Evolutionary conservation across 2,888 invertebrate genomes (phyloP).

Genomic region (Zaprionus bogoriensis): DNA sequence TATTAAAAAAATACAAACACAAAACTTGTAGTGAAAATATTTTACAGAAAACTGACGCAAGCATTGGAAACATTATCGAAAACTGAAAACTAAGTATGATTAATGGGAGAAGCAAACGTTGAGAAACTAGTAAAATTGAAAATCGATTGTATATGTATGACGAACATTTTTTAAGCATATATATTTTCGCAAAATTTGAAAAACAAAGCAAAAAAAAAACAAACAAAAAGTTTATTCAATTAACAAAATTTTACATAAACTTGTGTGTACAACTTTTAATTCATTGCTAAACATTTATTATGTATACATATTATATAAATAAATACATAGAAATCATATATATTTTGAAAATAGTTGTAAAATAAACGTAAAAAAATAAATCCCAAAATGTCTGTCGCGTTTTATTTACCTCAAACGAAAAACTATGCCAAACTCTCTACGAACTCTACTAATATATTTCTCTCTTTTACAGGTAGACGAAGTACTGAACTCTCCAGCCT

Average conservation of each 20-base stretch:
- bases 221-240: conserved; percentile 7
- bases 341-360: conserved; percentile 74
- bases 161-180: conserved; percentile 29
- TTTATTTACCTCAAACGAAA: conserved; percentile 11
- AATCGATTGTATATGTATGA: conserved; percentile 49
- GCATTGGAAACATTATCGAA: conserved; percentile 11
- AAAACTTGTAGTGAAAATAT: conserved; percentile 19
- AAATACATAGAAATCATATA: conserved; percentile 64
- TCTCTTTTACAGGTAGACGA: conserved; percentile 68
- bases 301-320: conserved; percentile 44
- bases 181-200: conserved; percentile 48
- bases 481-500: neutral
- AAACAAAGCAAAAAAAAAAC: neutral
- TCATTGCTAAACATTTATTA: conserved; percentile 66
- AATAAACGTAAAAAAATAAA: conserved; percentile 58
- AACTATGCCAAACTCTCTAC: neutral
- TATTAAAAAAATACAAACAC: conserved; percentile 30
- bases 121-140: conserved; percentile 58
- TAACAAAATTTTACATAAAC: conserved; percentile 31
- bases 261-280: conserved; percentile 58
- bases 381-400: conserved; percentile 45
- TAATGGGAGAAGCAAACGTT: neutral
- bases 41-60: conserved; percentile 25
- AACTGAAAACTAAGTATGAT: neutral
- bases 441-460: conserved; percentile 74